A percentile compares a stretch with the other conserved stretches of the same genome.
Conservation (phyloP, 2,113 vertebrate genomes). For the Cephalopholis sonnerati region DNA sequence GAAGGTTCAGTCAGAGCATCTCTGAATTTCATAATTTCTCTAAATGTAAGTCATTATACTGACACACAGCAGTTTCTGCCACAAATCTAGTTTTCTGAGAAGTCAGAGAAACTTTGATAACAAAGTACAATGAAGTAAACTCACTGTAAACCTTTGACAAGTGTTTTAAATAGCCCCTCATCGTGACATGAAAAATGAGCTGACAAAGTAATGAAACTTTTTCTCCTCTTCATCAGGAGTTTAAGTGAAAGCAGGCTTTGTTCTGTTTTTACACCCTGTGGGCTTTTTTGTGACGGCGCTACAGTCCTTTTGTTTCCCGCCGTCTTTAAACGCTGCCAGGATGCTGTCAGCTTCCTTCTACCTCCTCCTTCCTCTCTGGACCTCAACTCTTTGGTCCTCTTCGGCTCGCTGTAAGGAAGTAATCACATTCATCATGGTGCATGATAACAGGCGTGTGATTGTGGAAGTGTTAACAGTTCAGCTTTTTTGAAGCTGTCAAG, state of each 20-base stretch:
- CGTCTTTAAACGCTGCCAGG: neutral
- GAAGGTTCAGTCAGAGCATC: too few relatives aligned
- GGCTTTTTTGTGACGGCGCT: neutral
- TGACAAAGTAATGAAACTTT: neutral
- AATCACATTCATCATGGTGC: too few relatives aligned
- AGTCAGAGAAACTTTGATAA: neutral
- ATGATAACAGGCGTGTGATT: too few relatives aligned
- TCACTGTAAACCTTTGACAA: neutral
- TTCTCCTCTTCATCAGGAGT: neutral
- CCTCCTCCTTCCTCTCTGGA: neutral
- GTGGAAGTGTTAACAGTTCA: too few relatives aligned
- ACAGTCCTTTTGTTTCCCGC: neutral
- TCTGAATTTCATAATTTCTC: too few relatives aligned
- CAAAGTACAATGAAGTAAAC: neutral
- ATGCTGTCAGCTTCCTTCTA: neutral
- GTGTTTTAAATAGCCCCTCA: slow-evolving; percentile 3
- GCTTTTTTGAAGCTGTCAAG: too few relatives aligned
- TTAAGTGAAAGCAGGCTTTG: slow-evolving; percentile 23
- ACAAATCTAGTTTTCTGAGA: neutral
- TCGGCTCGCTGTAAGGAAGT: too few relatives aligned
- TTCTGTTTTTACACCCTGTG: neutral
- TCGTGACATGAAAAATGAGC: neutral
- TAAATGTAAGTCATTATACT: too few relatives aligned
- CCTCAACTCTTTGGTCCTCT: too few relatives aligned
- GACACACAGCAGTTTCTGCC: too few relatives aligned